Evolutionary conservation across 2,113 vertebrate genomes (phyloP).

Genomic region (Dromas ardeola): DNA sequence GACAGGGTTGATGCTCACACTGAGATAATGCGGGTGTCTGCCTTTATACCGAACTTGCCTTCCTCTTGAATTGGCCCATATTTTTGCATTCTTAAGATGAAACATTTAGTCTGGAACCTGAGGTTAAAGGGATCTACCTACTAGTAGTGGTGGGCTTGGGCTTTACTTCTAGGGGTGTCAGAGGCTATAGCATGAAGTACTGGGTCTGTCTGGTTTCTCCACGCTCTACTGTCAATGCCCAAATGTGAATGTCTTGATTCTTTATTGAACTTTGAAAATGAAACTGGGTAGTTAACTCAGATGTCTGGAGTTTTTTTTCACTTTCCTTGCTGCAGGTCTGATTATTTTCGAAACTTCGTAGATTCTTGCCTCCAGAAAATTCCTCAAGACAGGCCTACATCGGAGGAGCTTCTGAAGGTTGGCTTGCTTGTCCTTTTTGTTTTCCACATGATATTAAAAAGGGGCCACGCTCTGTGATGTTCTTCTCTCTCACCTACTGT

Average conservation of each 20-base stretch:
- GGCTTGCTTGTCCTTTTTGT: conserved; percentile 37
- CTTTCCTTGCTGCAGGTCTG: conserved; percentile 83
- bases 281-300: conserved; percentile 35
- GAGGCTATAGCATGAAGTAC: not conserved
- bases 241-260: not conserved
- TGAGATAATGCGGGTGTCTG: not conserved
- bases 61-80: not conserved
- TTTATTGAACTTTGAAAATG: not conserved
- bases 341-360: conserved; percentile 99
- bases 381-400: conserved; percentile 97
- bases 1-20: not conserved
- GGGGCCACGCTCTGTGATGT: not conserved
- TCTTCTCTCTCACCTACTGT: not conserved
- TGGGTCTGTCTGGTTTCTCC: not conserved
- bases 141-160: not conserved
- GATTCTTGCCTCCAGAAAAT: conserved; percentile 99
- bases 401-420: conserved; percentile 97
- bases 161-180: not conserved
- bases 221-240: not conserved
- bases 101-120: not conserved
- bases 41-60: not conserved
- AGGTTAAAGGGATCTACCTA: not conserved
- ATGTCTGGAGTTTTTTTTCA: not conserved
- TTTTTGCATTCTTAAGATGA: not conserved
- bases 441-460: not conserved